Evolutionary conservation across 2,888 invertebrate genomes (phyloP), one percentile per base, ranked within the genome.

Genomic region (Hipparchia semele): DNA sequence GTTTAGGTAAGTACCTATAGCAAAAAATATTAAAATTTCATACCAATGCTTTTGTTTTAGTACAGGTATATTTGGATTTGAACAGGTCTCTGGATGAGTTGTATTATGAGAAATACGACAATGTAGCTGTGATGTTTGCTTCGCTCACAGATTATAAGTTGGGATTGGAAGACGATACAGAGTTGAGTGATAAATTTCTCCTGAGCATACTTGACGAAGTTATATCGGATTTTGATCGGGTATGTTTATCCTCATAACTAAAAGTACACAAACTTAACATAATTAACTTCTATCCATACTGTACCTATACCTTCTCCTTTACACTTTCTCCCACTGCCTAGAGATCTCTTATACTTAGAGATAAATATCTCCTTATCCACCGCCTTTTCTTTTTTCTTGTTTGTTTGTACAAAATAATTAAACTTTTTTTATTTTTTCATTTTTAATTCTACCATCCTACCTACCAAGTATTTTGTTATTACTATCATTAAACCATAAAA

Each of bases 121-220:
- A 96, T 80, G 98, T 98, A 0, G 97, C 98, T 2, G 98, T 99
- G 0, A 99, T 99, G 98, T 99, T 99, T 89, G 99, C 99, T 0
- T 97, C 98, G 0, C 95, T 99, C 65, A 97, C 97, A 13, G 97
- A 97, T 84, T 97, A 96, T 86, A 96, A 96, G 81, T 83, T 95
- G n/a, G 95, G 94, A n/a, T 92, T 95, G n/a, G 95, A 95, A 78
- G 92, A 94, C 56, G 95, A 96, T 61, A 95, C 96, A 70, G 97
- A 97, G 73, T 90, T 95, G 67, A 95, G 95, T 76, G 95, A 95
- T 58, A 92, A 95, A 79, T 95, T 95, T 73, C 95, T 96, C 77
- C 90, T 98, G 13, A 92, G 96, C 68, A 95, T 97, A 60, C 95
- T 99, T 71, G 98, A 99, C 86, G 96, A 98, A 89, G 98, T 99